phyloP scores from a whole-genome alignment of 2,888 invertebrate genomes.

The Xestia sexstrigata region DNA sequence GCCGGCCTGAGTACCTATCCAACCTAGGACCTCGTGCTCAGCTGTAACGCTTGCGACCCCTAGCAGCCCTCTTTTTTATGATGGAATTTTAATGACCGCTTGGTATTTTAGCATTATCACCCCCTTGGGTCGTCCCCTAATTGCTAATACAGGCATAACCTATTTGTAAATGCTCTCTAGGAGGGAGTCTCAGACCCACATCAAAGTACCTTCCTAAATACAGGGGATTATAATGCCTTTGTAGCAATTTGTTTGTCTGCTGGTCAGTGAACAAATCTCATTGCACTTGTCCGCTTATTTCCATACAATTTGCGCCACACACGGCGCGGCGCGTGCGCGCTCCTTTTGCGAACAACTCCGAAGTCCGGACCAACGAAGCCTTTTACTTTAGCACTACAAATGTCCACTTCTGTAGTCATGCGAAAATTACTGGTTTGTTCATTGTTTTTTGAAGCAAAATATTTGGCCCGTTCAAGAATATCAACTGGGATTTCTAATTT shows the following conservation, averaged over 20 bases:
- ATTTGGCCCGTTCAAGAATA: neutral
- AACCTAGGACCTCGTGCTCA: neutral
- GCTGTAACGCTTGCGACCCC: neutral
- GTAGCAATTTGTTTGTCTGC: constrained; percentile 67
- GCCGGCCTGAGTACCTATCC: neutral
- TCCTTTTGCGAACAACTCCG: constrained; percentile 70
- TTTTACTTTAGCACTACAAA: constrained; percentile 52
- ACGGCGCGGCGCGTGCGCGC: constrained; percentile 77
- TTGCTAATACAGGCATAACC: constrained; percentile 24
- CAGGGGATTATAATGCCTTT: constrained; percentile 47
- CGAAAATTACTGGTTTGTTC: constrained; percentile 3
- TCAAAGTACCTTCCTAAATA: constrained; percentile 64
- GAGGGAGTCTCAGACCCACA: constrained; percentile 35
- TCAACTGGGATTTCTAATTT: neutral
- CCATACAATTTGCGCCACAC: constrained; percentile 88
- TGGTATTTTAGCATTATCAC: constrained; percentile 23
- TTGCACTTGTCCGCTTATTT: constrained; percentile 79
- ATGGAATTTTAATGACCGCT: constrained; percentile 31
- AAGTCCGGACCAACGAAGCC: constrained; percentile 56
- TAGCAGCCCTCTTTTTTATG: neutral
- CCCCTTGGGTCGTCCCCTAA: constrained; percentile 9
- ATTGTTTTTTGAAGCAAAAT: neutral
- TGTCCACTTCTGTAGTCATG: constrained; percentile 17
- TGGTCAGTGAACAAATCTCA: constrained; percentile 74
- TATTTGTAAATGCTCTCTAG: constrained; percentile 36